Base-by-base conservation (phyloP, 2,797 vertebrate species). In the Streptopelia turtur region DNA sequence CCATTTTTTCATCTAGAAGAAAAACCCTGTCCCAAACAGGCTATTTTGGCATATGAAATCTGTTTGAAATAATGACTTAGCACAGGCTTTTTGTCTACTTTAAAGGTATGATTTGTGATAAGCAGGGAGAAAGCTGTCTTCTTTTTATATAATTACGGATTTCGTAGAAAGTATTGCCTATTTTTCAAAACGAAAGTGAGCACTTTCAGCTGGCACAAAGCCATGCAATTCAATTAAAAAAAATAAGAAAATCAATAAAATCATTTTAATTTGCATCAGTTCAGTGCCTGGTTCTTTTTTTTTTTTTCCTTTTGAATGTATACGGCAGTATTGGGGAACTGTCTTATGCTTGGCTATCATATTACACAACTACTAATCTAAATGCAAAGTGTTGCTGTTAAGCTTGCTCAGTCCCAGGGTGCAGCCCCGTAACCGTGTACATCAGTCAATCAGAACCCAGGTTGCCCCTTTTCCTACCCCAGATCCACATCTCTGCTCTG, bases 11-110 rank as follows among this genome's bases (percentile, higher is more conserved):
- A 63, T 49, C 24, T 52, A 39, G 50, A 94, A 60, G 47, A 92
- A 78, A 89, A 85, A 35, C 2, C 2, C 2, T 9, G n/a, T 68
- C 21, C 64, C 39, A 21, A 94, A 60, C 14, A 87, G 72, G 61
- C 45, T 92, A 53, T 39, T 94, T 89, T 94, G 50, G 50, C 77
- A 89, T 71, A 70, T 72, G 47, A 92, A 95, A 87, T 64, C 30
- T 71, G 25, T 76, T 75, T 91, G 79, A 91, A 84, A 86, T 56
- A 81, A 85, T 81, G 43, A 83, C 49, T 87, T 87, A 71, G 11
- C 31, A 25, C 30, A 31, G 41, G 2, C 16, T 75, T 80, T 86
- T 85, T 79, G 49, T 49, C 91, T 83, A 61, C 31, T 90, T 90
- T 76, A 94, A 92, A 70, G 65, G 68, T 80, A 81, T 89, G 47